Conservation (phyloP, 2,113 vertebrate genomes). For the Centropus bengalensis region DNA sequence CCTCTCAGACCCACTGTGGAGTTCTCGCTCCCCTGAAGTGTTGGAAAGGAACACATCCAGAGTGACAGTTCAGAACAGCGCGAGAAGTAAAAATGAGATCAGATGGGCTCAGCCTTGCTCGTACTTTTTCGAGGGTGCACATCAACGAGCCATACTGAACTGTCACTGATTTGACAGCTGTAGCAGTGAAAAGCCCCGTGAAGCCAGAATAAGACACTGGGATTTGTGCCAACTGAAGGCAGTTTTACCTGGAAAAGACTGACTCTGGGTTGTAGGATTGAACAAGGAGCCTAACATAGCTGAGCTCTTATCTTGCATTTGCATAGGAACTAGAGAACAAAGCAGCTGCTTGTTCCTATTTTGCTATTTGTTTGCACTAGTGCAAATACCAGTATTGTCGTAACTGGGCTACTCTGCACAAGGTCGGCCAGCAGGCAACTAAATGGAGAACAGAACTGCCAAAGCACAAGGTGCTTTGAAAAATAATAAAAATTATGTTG, state of each 20-base stretch:
- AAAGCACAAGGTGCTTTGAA: not conserved
- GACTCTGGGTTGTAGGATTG: not conserved
- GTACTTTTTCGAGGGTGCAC: not conserved
- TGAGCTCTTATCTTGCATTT: constrained; percentile 12
- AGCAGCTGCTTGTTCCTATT: constrained; percentile 13
- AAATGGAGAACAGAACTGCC: not conserved
- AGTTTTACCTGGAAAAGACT: constrained; percentile 49
- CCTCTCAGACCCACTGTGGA: not conserved
- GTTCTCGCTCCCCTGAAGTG: not conserved
- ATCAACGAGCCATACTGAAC: not conserved
- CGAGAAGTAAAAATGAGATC: not conserved
- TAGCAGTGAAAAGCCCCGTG: constrained; percentile 42
- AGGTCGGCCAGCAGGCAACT: not conserved
- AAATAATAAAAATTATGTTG: not conserved
- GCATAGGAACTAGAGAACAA: not conserved
- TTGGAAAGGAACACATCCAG: not conserved
- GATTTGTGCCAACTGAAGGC: constrained; percentile 39
- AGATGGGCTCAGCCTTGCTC: not conserved
- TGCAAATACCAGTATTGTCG: not conserved
- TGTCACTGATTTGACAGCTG: constrained; percentile 48
- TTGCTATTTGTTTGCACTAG: constrained; percentile 5
- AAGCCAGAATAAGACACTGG: constrained; percentile 9
- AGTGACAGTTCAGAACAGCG: not conserved
- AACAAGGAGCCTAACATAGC: constrained; percentile 13
- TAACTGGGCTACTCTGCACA: not conserved